A percentile compares a stretch with the other conserved stretches of the same genome.
Conservation (phyloP, 2,113 vertebrate genomes). For the Turdus rufiventris region DNA sequence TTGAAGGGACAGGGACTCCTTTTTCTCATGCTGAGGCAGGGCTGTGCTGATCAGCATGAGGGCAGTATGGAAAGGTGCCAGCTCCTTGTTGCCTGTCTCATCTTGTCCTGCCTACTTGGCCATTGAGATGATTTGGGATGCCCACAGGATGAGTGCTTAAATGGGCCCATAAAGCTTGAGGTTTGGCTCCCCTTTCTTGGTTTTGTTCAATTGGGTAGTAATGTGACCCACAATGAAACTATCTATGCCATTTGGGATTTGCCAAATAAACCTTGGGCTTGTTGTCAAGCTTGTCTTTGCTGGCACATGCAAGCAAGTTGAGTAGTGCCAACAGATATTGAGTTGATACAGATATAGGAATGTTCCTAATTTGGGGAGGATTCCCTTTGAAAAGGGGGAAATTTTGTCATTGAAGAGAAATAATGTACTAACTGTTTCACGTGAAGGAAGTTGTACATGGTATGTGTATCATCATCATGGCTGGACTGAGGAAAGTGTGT, state of each 20-base stretch:
- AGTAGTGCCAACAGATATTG: not conserved
- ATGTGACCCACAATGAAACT: not conserved
- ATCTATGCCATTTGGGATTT: not conserved
- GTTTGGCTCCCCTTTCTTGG: conserved; percentile 34
- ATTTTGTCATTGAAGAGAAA: not conserved
- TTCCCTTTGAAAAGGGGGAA: not conserved
- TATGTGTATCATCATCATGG: not conserved
- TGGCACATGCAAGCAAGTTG: not conserved
- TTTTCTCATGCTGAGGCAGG: not conserved
- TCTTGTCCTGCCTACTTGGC: not conserved
- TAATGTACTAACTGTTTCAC: not conserved
- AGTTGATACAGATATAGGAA: not conserved
- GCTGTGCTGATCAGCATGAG: not conserved
- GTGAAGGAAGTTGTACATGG: not conserved
- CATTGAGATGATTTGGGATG: not conserved
- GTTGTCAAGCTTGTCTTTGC: conserved; percentile 6
- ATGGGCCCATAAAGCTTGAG: conserved; percentile 6
- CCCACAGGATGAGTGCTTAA: conserved; percentile 10
- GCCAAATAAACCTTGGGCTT: conserved; percentile 21
- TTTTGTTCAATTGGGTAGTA: not conserved
- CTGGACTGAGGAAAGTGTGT: not conserved
- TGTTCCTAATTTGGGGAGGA: not conserved
- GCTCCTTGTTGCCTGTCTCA: not conserved
- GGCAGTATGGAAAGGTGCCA: not conserved
- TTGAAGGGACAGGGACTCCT: not conserved